phyloP scores from a whole-genome alignment of 2,888 invertebrate species.

The Arrhopalites spinosus region DNA sequence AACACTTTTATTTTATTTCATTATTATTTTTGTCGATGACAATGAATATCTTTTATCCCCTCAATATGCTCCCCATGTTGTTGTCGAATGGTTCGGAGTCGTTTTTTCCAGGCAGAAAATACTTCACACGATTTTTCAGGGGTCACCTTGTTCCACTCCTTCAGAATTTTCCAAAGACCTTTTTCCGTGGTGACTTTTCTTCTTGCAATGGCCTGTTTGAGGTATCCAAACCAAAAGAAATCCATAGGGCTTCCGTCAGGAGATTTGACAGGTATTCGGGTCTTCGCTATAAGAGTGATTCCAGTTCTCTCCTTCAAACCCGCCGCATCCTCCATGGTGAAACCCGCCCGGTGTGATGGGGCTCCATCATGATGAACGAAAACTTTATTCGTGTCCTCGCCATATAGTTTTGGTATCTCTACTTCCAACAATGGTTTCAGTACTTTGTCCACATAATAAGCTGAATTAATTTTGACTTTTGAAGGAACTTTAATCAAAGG shows the following conservation, averaged over 20 bases:
- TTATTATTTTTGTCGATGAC: too few relatives aligned
- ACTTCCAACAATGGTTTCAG: conserved; percentile 26
- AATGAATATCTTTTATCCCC: too few relatives aligned
- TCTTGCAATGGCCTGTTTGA: neutral
- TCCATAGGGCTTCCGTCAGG: conserved; percentile 13
- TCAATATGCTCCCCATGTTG: neutral
- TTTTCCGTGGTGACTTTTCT: neutral
- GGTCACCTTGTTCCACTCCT: neutral
- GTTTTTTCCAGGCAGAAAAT: neutral
- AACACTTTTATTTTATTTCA: too few relatives aligned
- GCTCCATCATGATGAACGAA: conserved; percentile 33
- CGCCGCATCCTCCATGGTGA: conserved; percentile 2
- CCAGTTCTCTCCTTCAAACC: conserved; percentile 14
- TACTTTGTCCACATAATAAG: conserved; percentile 27
- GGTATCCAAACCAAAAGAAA: conserved; percentile 11
- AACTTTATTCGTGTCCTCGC: conserved; percentile 19
- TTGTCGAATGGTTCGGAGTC: neutral
- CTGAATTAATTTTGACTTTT: conserved; percentile 32
- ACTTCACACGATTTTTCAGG: neutral
- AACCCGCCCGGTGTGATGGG: conserved; percentile 9
- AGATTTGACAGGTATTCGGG: conserved; percentile 10
- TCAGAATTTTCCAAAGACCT: neutral
- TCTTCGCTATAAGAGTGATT: neutral
- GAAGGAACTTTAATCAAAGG: conserved; percentile 33
- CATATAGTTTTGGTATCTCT: conserved; percentile 6